Conservation (phyloP, 2,797 vertebrate species). For the Argya squamiceps region DNA sequence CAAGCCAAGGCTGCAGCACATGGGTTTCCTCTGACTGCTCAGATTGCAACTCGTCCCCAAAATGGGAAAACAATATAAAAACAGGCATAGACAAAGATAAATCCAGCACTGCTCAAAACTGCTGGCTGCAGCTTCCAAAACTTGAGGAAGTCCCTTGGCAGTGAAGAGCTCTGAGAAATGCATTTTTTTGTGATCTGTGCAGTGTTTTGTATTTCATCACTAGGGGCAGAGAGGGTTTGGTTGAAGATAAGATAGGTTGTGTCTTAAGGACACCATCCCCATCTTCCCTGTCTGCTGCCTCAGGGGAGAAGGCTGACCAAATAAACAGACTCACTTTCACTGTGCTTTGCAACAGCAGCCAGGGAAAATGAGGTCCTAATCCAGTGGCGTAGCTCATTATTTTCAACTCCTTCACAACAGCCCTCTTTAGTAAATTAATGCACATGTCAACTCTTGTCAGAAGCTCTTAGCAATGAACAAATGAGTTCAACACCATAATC, state of each 20-base stretch:
- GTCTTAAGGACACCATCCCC: not conserved
- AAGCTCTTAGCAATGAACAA: slow-evolving; percentile 60
- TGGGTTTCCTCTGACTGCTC: not conserved
- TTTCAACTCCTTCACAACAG: slow-evolving; percentile 55
- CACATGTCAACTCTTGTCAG: slow-evolving; percentile 59
- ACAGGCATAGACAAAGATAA: not conserved
- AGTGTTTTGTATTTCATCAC: slow-evolving; percentile 9
- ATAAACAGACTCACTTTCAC: not conserved
- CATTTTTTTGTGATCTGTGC: not conserved
- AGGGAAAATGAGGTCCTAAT: slow-evolving; percentile 45
- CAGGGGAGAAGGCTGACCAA: not conserved
- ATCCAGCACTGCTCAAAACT: not conserved
- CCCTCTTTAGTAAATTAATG: slow-evolving; percentile 65
- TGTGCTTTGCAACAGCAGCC: not conserved
- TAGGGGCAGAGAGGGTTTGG: not conserved
- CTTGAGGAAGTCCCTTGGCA: not conserved
- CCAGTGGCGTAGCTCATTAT: slow-evolving; percentile 3
- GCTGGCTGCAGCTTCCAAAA: not conserved
- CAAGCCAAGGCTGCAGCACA: not conserved
- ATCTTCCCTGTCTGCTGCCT: not conserved
- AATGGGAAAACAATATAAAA: not conserved
- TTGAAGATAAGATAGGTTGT: slow-evolving; percentile 23
- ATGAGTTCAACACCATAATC: slow-evolving; percentile 62
- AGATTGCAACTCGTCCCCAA: not conserved
- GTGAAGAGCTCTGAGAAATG: not conserved